Evolutionary conservation across 1,140 invertebrate species (phyloP).

Genomic region (Drusus annulatus): DNA sequence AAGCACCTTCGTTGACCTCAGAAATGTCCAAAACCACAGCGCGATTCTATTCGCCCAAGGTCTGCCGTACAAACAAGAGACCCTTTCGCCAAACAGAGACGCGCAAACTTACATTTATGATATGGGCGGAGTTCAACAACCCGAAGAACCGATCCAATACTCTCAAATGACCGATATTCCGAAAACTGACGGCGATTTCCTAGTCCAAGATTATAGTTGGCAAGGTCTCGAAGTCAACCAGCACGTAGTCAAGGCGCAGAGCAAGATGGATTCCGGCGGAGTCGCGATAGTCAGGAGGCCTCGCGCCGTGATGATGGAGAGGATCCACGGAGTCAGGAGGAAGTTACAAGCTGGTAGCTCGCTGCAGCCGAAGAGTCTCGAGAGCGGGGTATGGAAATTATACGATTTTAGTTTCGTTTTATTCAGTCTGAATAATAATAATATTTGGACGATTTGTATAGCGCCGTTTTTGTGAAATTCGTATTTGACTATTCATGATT

Average conservation of each 20-base stretch:
- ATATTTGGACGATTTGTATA: no score
- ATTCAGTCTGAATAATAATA: neutral
- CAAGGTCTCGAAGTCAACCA: neutral
- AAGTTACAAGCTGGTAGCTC: neutral
- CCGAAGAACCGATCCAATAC: neutral
- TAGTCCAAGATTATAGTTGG: neutral
- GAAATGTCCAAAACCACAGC: no score
- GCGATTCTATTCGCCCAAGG: no score
- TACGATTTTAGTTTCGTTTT: neutral
- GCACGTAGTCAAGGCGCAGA: neutral
- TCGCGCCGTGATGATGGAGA: neutral
- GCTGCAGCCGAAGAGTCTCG: slow-evolving; percentile 1
- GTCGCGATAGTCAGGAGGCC: slow-evolving; percentile 14
- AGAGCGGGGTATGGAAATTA: slow-evolving; percentile 13
- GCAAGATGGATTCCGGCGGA: neutral
- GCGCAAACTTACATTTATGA: no score
- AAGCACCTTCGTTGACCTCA: no score
- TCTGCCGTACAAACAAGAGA: no score
- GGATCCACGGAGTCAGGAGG: neutral
- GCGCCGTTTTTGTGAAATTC: no score
- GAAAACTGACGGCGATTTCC: neutral
- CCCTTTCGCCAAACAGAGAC: no score
- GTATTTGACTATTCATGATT: no score
- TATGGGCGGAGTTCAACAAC: no score
- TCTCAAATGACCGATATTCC: neutral